Conservation (phyloP, 1,140 invertebrate genomes). For the Drosophila sechellia region DNA sequence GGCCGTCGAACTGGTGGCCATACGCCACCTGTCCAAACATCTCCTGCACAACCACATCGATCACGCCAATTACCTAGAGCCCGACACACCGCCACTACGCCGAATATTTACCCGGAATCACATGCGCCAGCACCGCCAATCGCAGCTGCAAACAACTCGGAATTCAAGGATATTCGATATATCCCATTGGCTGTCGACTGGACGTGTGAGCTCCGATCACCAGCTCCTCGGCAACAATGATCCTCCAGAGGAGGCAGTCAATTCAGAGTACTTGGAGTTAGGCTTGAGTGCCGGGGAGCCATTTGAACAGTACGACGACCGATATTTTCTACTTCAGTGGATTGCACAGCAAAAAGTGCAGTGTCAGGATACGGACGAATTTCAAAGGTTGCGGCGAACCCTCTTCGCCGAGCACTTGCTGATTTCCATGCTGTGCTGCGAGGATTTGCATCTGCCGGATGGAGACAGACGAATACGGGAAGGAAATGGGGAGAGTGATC, state of each 20-base stretch:
- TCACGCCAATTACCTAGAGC: slow-evolving; percentile 63
- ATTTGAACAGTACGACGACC: background rate
- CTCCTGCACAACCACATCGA: slow-evolving; percentile 61
- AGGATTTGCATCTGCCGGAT: slow-evolving; percentile 38
- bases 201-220: background rate
- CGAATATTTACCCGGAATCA: slow-evolving; percentile 20
- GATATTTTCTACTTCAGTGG: slow-evolving; percentile 40
- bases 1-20: slow-evolving; percentile 38
- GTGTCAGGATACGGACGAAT: background rate
- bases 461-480: background rate
- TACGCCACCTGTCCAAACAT: slow-evolving; percentile 58
- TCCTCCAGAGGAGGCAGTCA: background rate
- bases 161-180: background rate
- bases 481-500: background rate
- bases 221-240: background rate
- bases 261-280: background rate
- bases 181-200: background rate
- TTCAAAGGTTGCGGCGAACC: slow-evolving; percentile 9
- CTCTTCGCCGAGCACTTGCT: slow-evolving; percentile 60
- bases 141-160: slow-evolving; percentile 1
- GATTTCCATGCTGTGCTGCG: slow-evolving; percentile 60
- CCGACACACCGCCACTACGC: slow-evolving; percentile 48
- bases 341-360: slow-evolving; percentile 20
- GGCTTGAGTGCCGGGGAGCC: no score
- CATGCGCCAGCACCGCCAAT: slow-evolving; percentile 18